Conservation (phyloP, 2,113 vertebrate species). For the Spermophilus dauricus region DNA sequence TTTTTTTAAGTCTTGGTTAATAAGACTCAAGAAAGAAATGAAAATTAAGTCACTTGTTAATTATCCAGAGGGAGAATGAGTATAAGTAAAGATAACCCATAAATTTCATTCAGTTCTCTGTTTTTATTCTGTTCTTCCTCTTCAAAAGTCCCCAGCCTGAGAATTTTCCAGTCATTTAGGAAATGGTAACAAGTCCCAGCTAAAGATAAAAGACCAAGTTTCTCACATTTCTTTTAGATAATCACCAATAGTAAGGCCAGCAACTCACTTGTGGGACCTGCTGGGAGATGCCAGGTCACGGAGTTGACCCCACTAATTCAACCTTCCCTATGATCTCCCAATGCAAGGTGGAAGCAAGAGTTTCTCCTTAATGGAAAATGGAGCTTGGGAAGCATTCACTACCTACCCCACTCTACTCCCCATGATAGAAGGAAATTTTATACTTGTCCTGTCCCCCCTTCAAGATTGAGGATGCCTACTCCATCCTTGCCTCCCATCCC, state of each 20-base stretch:
- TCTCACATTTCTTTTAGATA: not conserved
- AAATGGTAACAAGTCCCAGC: not conserved
- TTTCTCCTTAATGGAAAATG: not conserved
- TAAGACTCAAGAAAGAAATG: not conserved
- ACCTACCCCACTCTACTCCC: too few species aligned
- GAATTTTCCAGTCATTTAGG: not conserved
- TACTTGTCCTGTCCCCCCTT: not conserved
- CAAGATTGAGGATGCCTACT: not conserved
- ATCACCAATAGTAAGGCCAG: not conserved
- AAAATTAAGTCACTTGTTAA: not conserved
- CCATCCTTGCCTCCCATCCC: not conserved
- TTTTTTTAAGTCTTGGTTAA: not conserved
- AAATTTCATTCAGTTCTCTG: not conserved
- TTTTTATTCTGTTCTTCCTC: conserved; percentile 18
- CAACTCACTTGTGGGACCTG: not conserved
- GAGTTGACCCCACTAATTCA: not conserved
- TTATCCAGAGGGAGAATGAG: not conserved
- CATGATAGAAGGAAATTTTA: not conserved
- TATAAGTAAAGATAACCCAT: not conserved
- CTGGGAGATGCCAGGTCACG: not conserved
- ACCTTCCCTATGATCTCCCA: not conserved
- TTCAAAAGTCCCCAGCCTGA: not conserved
- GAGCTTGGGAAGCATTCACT: not conserved
- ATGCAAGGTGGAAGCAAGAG: not conserved
- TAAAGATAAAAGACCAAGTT: not conserved